Base-by-base conservation (phyloP, 2,797 vertebrate genomes). In the Sebastes itinus region DNA sequence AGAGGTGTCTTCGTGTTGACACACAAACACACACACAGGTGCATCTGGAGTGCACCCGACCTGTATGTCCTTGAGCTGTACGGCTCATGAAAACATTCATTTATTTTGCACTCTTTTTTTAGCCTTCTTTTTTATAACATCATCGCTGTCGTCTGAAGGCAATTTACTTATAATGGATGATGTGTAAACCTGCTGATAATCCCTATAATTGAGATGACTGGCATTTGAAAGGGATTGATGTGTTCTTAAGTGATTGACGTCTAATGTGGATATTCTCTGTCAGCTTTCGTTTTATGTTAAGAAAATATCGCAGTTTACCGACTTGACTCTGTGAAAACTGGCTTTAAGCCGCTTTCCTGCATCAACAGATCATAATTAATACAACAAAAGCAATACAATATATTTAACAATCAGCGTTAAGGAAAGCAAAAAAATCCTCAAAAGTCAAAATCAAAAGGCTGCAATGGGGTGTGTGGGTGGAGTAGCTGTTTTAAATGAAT, bases 1-100 rank as follows among this genome's bases (percentile, higher is more conserved):
- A 59, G 42, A 75, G 56, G 59, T 49, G 73, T 75, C 42, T 7
- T 85, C 35, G 58, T 63, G 23, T 30, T 72, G 79, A 70, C 60
- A 78, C 59, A 75, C 63, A 80, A 64, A 86, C 58, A 61, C 58
- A 61, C 58, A 61, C 72, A 61, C 54, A 33, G 42, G 42, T 78
- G 38, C 18, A 59, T 74, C 55, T 67, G 38, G 27, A 23, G 35
- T 56, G 66, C 30, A 6, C 23, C 62, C 6, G 1, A 12, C n/a
- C 52, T 59, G 38, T 6, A 11, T 35, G 42, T 68, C 33, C n/a
- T 77, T 56, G n/a, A 56, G 62, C 49, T 46, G 42, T 66, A 3
- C 13, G 14, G 63, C 59, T 42, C 18, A 6, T 52, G 20, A 65
- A 46, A 67, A 73, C 11, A 27, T 74, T 46, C 4, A 60, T 75